Evolutionary conservation across 1,140 invertebrate genomes (phyloP), one percentile per base, ranked within the genome.

Genomic region (Belonocnema kinseyi): DNA sequence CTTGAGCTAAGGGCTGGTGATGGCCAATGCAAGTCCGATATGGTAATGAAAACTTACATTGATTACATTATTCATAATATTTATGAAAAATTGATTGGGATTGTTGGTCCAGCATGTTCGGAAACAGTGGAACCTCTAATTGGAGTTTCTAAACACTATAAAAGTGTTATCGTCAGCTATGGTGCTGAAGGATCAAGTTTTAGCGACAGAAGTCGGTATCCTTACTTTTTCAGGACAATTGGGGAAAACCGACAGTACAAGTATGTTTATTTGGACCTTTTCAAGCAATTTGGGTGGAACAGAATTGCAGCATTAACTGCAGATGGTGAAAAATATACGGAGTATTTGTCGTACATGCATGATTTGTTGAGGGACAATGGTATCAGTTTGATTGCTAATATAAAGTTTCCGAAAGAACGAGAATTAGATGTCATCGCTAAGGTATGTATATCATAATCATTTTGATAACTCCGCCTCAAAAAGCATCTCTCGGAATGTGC

Each of bases 81-180:
- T 51, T 92, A 92, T 61, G 85, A 92, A 11, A 92, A 92, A 46
- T 87, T 96, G 50, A 92, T 95, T 53, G 96, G 96, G 6, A 94
- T 97, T 33, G 86, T 97, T 53, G 96, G 96, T n/a, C 96, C 96
- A 5, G 96, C 95, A 11, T 97, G 96, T 87, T 96, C 95, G 6
- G 96, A 97, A 86, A 96, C 96, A 1, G 94, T 97, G 0, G 96
- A 97, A 86, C 95, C 96, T 0, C 91, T 97, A 17, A 95, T 96
- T 12, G 95, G 95, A 0, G 93, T 97, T n/a, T 95, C 96, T 0
- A 95, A 94, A 75, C 94, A 96, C 84, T 97, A 95, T 82, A 94
- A 94, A 77, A 95, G 95, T 33, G 92, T 96, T 51, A 93, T 96
- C 0, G 95, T 97, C 56, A 96, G 96, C 51, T 97, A 97, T 87